These are phyloP conservation scores for Lathamus discolor DNA, from an alignment of 2,113 vertebrate genomes.

Conservation along the genomic window DNA sequence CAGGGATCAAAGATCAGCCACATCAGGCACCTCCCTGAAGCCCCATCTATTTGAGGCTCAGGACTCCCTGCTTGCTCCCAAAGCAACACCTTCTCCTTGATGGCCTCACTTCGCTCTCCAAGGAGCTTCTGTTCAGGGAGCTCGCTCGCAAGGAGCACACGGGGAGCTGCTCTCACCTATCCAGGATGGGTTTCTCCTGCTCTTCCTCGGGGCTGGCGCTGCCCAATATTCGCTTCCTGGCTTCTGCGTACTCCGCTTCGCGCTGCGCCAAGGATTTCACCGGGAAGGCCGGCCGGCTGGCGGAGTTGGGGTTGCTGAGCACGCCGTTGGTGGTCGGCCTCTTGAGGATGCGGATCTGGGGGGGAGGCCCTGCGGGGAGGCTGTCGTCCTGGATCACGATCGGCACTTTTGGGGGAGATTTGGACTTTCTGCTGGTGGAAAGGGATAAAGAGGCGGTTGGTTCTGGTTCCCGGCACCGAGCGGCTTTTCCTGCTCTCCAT, in stretches of 20 bases:
- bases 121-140: neutral
- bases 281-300: constrained; percentile 84
- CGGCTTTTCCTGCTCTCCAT: fast-evolving
- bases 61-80: fast-evolving
- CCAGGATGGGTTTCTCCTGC: constrained; percentile 89
- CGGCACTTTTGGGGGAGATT: constrained; percentile 85
- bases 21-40: neutral
- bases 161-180: constrained; percentile 74
- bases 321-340: constrained; percentile 91
- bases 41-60: fast-evolving
- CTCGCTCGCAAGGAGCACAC: fast-evolving
- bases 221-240: constrained; percentile 93
- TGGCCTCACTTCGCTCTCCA: fast-evolving
- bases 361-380: constrained; percentile 86
- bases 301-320: constrained; percentile 76
- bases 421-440: constrained; percentile 82
- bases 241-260: constrained; percentile 95
- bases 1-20: neutral
- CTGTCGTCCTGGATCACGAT: constrained; percentile 95
- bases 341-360: constrained; percentile 96
- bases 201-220: constrained; percentile 92
- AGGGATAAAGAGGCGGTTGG: neutral
- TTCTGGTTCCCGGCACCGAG: neutral
- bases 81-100: neutral
- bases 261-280: constrained; percentile 94